phyloP scores from a whole-genome alignment of 2,113 vertebrate genomes.

The Lasiurus cinereus region DNA sequence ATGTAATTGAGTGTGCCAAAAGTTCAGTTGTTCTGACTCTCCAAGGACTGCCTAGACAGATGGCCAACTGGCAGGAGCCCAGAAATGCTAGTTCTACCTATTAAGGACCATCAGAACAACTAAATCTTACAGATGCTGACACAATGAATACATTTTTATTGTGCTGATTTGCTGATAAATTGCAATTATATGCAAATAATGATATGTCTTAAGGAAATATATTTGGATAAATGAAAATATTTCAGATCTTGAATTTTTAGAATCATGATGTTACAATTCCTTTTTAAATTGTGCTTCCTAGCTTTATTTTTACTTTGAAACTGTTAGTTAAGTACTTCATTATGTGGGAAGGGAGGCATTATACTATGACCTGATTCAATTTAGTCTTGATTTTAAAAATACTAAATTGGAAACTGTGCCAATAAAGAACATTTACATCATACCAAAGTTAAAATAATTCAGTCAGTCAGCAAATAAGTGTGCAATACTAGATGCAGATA shows the following conservation, averaged over 20 bases:
- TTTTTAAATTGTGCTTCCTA: conserved; percentile 65
- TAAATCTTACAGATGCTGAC: conserved; percentile 61
- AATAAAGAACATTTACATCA: conserved; percentile 84
- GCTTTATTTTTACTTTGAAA: conserved; percentile 66
- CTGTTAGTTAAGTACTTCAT: conserved; percentile 73
- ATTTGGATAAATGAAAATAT: conserved; percentile 71
- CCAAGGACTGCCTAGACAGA: conserved; percentile 65
- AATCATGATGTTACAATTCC: conserved; percentile 53
- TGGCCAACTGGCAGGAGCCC: conserved; percentile 75
- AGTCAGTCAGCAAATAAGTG: conserved; percentile 82
- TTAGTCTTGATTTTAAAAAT: conserved; percentile 85
- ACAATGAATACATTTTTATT: conserved; percentile 40
- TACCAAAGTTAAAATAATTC: conserved; percentile 83
- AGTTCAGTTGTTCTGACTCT: conserved; percentile 74
- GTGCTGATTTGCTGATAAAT: neutral
- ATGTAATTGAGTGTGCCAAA: conserved; percentile 66
- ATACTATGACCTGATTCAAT: conserved; percentile 81
- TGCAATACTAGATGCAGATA: conserved; percentile 81
- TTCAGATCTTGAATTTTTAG: conserved; percentile 81
- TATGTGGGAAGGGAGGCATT: neutral
- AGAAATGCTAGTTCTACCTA: conserved; percentile 59
- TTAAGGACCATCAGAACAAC: conserved; percentile 57
- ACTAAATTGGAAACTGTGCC: conserved; percentile 83
- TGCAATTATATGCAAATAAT: conserved; percentile 4
- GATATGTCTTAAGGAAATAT: conserved; percentile 41